Percentiles rank a stretch among this genome's conserved stretches.
Conservation (phyloP, 2,797 vertebrate genomes). For the Cheirogaleus major region DNA sequence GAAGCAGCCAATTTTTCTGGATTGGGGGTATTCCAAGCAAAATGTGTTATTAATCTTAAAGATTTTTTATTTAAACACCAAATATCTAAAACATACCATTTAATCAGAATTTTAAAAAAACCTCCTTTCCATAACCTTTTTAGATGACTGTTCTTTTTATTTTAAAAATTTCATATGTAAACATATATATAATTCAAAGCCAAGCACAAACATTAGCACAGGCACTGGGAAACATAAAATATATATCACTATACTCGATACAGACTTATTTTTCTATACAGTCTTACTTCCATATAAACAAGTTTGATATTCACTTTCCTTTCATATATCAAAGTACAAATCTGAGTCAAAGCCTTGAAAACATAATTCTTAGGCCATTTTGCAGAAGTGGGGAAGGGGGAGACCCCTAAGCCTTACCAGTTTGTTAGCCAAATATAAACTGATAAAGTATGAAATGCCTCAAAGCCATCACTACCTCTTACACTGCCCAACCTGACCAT, state of each 20-base stretch:
- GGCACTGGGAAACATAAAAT: neutral
- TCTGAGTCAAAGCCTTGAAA: slow-evolving; percentile 22
- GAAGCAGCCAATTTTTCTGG: neutral
- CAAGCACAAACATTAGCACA: slow-evolving; percentile 45
- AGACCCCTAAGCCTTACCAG: neutral
- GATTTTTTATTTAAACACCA: neutral
- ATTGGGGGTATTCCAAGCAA: neutral
- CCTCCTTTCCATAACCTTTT: neutral
- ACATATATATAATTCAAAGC: slow-evolving; percentile 45
- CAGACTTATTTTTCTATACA: neutral
- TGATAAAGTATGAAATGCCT: neutral
- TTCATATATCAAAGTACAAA: slow-evolving; percentile 18
- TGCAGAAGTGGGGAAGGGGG: neutral
- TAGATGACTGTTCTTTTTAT: slow-evolving; percentile 42
- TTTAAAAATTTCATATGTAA: slow-evolving; percentile 36
- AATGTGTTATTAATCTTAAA: neutral
- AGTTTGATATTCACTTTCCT: slow-evolving; percentile 6
- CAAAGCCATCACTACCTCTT: neutral
- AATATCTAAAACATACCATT: neutral
- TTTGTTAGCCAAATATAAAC: neutral
- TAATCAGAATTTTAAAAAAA: neutral
- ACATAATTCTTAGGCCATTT: neutral
- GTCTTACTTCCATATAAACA: slow-evolving; percentile 10
- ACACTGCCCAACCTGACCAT: rapidly evolving
- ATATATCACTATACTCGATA: neutral